Evolutionary conservation across 1,140 invertebrate genomes (phyloP).

Genomic region (Drosophila orosa): DNA sequence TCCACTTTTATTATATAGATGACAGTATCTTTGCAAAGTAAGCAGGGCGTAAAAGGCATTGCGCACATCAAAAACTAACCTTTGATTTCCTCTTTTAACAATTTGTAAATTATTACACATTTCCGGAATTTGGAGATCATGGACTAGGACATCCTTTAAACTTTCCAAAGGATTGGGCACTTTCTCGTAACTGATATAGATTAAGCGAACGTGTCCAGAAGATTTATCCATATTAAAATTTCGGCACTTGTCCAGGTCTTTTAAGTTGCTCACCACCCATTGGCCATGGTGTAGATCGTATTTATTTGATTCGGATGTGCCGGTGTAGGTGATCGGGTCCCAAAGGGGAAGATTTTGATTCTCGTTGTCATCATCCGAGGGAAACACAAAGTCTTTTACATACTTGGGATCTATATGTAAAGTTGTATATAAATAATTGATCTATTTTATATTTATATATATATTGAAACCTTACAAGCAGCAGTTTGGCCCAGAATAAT

Average conservation of each 20-base stretch:
- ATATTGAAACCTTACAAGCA: neutral
- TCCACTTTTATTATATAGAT: neutral
- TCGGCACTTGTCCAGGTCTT: constrained; percentile 5
- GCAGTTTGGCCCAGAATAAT: neutral
- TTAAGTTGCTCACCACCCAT: constrained; percentile 6
- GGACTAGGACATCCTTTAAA: neutral
- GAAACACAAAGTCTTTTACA: constrained; percentile 27
- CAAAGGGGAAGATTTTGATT: constrained; percentile 1
- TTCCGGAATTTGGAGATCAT: constrained; percentile 20
- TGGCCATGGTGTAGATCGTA: neutral
- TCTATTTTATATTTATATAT: neutral
- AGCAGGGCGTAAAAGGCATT: constrained; percentile 16
- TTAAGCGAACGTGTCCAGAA: neutral
- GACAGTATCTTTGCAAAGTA: constrained; percentile 8
- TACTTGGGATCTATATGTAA: constrained; percentile 4
- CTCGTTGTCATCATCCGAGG: neutral
- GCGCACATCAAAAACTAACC: constrained; percentile 13
- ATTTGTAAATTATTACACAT: neutral
- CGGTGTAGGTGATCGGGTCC: neutral
- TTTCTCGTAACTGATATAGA: constrained; percentile 21
- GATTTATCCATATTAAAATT: neutral
- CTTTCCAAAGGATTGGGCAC: constrained; percentile 5
- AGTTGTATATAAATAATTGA: neutral
- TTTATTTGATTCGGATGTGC: neutral
- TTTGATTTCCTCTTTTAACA: constrained; percentile 1